Base-by-base conservation (phyloP, 2,113 vertebrate species). In the Spea multiplicata region DNA sequence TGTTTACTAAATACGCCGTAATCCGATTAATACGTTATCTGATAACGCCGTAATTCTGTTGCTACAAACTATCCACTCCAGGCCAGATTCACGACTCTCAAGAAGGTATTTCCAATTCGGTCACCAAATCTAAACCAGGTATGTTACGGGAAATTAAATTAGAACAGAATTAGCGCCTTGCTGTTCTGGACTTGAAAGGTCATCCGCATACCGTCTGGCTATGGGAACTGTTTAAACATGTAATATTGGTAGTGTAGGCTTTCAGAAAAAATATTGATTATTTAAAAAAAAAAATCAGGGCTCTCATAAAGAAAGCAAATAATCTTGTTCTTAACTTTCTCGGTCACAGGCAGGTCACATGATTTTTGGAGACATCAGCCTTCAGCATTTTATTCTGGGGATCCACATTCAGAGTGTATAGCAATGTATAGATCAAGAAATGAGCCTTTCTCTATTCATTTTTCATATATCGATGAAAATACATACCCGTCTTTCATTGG, bases 1-100 rank as follows among this genome's bases (percentile, higher is more conserved):
- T 64, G 57, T 78, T 72, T 78, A 66, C 61, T 9, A 66, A 78
- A 62, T 47, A 10, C 12, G 12, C 8, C 30, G 52, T 65, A 78
- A 78, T 78, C 68, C 52, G 44, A 78, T 72, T 78, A 78, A 72
- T 78, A 64, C 57, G 61, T 71, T 70, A 71, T 78, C 76, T 72
- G 59, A 50, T 71, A 55, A 72, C 16, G 48, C 44, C 45, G 14
- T 45, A 17, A 70, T 5, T 52, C 30, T 71, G 49, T 71, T 71
- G 30, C 30, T 30, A 30, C 30, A 30, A 30, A 30, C 53, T 70
- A 53, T 13, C 55, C 16, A 59, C 69, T 72, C 47, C 59, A 9
- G 61, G 59, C 30, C 68, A 72, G 17, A 44, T 50, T 50, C 14
- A 5, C 1, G 8, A 62, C 30, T 48, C 64, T 47, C 3, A 47